These are phyloP conservation scores for Brachyhypopomus gauderio DNA, from an alignment of 2,113 vertebrate species.

Conservation along the genomic window DNA sequence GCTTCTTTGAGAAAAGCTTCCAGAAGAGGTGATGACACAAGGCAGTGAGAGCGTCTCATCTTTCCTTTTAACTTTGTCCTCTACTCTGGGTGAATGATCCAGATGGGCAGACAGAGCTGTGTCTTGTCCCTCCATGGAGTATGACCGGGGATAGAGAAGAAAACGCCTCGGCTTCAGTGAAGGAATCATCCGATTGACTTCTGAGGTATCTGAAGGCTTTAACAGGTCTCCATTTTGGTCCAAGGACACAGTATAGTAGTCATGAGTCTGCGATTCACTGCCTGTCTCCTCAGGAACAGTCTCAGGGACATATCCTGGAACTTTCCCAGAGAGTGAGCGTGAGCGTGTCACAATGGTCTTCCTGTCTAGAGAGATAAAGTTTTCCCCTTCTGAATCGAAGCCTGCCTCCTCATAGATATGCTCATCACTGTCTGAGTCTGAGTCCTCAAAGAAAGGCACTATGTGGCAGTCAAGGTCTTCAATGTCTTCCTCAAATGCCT, in stretches of 20 bases:
- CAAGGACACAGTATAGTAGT: slow-evolving; percentile 73
- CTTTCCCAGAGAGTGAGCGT: slow-evolving; percentile 89
- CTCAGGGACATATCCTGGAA: slow-evolving; percentile 91
- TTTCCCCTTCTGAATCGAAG: slow-evolving; percentile 76
- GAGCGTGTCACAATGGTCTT: slow-evolving; percentile 84
- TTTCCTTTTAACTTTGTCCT: slow-evolving; percentile 76
- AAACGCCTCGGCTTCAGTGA: slow-evolving; percentile 81
- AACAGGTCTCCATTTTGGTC: slow-evolving; percentile 67
- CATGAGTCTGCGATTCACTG: slow-evolving; percentile 75
- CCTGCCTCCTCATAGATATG: slow-evolving; percentile 81
- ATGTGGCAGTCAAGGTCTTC: slow-evolving; percentile 81
- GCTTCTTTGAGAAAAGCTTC: slow-evolving; percentile 85
- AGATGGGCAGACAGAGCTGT: slow-evolving; percentile 72
- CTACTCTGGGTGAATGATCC: slow-evolving; percentile 69
- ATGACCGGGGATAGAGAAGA: slow-evolving; percentile 84
- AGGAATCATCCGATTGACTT: slow-evolving; percentile 70
- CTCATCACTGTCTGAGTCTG: slow-evolving; percentile 76
- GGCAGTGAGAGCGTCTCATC: slow-evolving; percentile 85
- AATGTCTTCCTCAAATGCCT: slow-evolving; percentile 80
- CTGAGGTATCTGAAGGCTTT: slow-evolving; percentile 68
- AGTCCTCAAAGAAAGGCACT: slow-evolving; percentile 78
- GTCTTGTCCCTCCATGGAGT: slow-evolving; percentile 87
- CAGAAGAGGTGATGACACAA: slow-evolving; percentile 81
- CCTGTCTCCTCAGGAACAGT: slow-evolving; percentile 92
- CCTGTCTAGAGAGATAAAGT: slow-evolving; percentile 77